Evolutionary conservation across 2,797 vertebrate genomes (phyloP).

Genomic region (Tympanoctomys barrerae): DNA sequence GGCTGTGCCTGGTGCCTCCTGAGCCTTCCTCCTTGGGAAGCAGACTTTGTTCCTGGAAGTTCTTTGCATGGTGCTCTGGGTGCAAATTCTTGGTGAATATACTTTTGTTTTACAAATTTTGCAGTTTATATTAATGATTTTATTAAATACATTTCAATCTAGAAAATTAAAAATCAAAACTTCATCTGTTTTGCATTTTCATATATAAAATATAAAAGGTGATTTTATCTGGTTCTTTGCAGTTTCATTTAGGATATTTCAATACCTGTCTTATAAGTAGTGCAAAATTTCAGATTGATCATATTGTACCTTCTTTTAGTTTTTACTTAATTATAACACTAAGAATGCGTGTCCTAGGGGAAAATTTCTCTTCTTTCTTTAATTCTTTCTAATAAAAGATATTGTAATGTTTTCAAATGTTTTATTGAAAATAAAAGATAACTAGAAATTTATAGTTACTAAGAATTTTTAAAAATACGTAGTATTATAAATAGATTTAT

Average conservation of each 20-base stretch:
- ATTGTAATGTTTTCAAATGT: neutral
- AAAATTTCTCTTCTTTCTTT: neutral
- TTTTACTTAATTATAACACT: neutral
- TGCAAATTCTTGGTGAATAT: no score
- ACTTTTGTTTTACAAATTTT: neutral
- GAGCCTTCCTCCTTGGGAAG: no score
- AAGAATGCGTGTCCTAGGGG: neutral
- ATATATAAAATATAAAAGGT: neutral
- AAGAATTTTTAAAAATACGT: neutral
- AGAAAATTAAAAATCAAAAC: neutral
- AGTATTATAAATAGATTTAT: neutral
- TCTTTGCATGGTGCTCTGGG: accelerated
- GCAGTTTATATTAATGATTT: neutral
- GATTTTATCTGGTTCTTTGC: neutral
- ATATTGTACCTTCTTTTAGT: neutral
- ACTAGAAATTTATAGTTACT: neutral
- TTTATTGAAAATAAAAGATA: neutral
- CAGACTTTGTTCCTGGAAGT: neutral
- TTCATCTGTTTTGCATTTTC: neutral
- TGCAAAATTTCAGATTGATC: neutral
- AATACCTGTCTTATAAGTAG: neutral
- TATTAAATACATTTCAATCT: neutral
- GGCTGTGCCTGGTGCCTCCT: neutral
- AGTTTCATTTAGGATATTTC: neutral
- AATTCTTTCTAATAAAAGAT: neutral